Evolutionary conservation across 2,113 vertebrate species (phyloP), one percentile per base, ranked within the genome.

Genomic region (Spizaetus ornatus): DNA sequence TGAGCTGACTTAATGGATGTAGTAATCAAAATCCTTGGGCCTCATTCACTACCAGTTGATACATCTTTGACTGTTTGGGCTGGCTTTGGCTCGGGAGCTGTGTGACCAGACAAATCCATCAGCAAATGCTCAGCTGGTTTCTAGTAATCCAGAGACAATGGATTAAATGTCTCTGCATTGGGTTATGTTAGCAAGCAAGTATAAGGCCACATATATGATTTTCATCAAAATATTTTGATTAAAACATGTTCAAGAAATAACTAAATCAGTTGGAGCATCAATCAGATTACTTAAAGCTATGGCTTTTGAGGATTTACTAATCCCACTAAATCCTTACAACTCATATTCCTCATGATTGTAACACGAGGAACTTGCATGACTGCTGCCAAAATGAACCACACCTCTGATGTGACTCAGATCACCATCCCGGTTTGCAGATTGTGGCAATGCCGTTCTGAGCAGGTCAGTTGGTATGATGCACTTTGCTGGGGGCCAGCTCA

Each of bases 391-490:
- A 55, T 36, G 40, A 82, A 10, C 4, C 3, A 4, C 16, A 12
- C 2, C 43, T 69, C 66, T 47, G 47, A 2, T 0, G 0, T 8
- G 32, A 45, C 63, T 74, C 31, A 1, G 22, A 43, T 36, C 16
- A 66, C 43, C 27, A 3, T 8, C 10, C 3, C 36, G 34, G 18
- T 17, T 34, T 88, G 56, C 17, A 52, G 40, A 14, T 0, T 16
- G 38, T 31, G 43, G 25, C 32, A 66, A 32, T 4, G 22, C 36
- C 86, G 32, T 42, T 78, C 56, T 50, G 59, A 55, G 67, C 50
- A 62, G 19, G 9, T 48, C 38, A 17, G 13, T 62, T 32, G 53
- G 55, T 18, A 9, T 1, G n/a, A n/a, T 11, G 21, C 43, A 11
- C 63, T 18, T 71, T 52, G 47, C 67, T 47, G 42, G n/a, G 18